Base-by-base conservation (phyloP, 2,888 invertebrate genomes). In the Lysandra bellargus region DNA sequence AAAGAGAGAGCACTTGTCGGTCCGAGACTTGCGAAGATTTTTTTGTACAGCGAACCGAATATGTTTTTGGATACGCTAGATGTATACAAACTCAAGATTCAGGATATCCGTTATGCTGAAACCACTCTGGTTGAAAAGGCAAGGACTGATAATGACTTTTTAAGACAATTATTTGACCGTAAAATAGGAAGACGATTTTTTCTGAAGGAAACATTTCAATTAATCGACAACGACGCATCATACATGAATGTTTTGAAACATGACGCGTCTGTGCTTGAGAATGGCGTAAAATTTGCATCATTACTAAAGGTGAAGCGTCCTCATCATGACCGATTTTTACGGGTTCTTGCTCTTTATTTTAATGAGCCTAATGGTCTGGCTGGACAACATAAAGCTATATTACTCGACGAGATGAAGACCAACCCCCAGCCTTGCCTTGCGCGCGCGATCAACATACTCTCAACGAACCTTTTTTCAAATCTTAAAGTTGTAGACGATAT, bases 171-270 rank as follows among this genome's bases (percentile, higher is more conserved):
- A 2, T 92, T 84, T 78, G 49, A 86, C 0, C 81, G 83, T 1
- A 85, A 84, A 60, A 81, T 89, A 9, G 90, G 86, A 5, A 88
- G 92, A 9, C 87, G 86, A 72, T 83, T 86, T 78, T 82, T 92
- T 3, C 84, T 89, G 40, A 80, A 79, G 4, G 85, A 86, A 74
- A 87, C 88, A n/a, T 88, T 90, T 77, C 80, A 82, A 4, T 80
- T 89, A 0, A 83, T 84, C 0, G 85, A 86, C 72, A 86, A 86
- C n/a, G 85, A 88, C 69, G 87, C 83, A 1, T 88, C 91, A 0
- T 89, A 88, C 69, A 1, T 89, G 1, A 92, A 92, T 80, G 90
- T 86, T 0, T 81, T 92, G 14, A 88, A 87, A 37, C 91, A 92
- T 74, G 87, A 91, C 30, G 80, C 84, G 2, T 78, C 80, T 4